phyloP scores from a whole-genome alignment of 2,113 vertebrate genomes.

The Loxodonta africana region DNA sequence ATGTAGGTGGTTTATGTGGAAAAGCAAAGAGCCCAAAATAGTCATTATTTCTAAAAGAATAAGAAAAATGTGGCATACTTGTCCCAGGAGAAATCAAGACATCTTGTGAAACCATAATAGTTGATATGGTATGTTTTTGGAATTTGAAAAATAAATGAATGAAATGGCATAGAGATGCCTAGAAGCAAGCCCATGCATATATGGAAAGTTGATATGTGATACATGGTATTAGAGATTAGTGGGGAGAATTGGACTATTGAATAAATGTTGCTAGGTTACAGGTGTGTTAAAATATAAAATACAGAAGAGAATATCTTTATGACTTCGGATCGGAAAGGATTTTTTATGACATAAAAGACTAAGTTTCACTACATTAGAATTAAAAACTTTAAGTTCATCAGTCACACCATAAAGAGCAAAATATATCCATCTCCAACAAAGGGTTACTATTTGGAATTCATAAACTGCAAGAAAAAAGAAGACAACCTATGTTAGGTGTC shows the following conservation, averaged over 20 bases:
- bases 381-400: background rate
- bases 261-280: background rate
- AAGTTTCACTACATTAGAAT: background rate
- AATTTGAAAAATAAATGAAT: background rate
- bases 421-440: background rate
- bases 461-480: background rate
- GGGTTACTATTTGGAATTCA: background rate
- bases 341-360: background rate
- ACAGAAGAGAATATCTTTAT: background rate
- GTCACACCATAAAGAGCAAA: background rate
- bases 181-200: background rate
- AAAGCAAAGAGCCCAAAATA: background rate
- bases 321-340: background rate
- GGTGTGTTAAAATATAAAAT: background rate
- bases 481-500: background rate
- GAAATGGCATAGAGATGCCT: background rate
- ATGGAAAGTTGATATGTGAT: background rate
- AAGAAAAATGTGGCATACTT: background rate
- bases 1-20: too few species aligned
- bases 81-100: background rate
- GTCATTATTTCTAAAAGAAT: background rate
- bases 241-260: background rate
- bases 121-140: background rate
- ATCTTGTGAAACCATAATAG: background rate
- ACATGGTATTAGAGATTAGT: background rate